A percentile compares a stretch with the other conserved stretches of the same genome.
Evolutionary conservation across 2,797 vertebrate species (phyloP).

Genomic region (Anabas testudineus): DNA sequence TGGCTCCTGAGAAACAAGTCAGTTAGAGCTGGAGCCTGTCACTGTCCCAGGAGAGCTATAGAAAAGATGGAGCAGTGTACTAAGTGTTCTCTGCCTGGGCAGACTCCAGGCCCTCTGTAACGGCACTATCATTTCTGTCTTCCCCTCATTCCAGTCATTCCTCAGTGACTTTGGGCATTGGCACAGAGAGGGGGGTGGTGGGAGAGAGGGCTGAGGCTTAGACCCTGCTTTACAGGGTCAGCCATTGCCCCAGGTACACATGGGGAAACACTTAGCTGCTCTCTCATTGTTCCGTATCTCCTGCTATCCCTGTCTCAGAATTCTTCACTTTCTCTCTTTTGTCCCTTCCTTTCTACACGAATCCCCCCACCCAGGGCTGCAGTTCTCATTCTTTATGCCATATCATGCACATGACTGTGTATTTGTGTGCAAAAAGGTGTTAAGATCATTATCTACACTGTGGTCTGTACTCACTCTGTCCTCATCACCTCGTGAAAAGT

Average conservation of each 20-base stretch:
- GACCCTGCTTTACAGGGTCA: conserved; percentile 56
- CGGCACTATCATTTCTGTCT: conserved; percentile 36
- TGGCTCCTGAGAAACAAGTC: not conserved
- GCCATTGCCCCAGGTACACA: conserved; percentile 65
- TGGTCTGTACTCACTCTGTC: conserved; percentile 31
- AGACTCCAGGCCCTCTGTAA: conserved; percentile 27
- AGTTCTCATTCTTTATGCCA: conserved; percentile 42
- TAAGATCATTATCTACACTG: conserved; percentile 58
- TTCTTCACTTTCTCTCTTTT: conserved; percentile 38
- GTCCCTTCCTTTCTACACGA: conserved; percentile 3
- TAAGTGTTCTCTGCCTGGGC: conserved; percentile 13
- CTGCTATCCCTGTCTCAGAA: conserved; percentile 31
- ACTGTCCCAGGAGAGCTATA: conserved; percentile 16
- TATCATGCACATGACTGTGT: not conserved
- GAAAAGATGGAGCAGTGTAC: conserved; percentile 8
- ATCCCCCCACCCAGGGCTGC: conserved; percentile 15
- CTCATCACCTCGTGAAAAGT: conserved; percentile 28
- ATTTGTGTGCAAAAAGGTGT: conserved; percentile 36
- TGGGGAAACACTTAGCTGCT: conserved; percentile 71
- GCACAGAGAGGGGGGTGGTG: conserved; percentile 29
- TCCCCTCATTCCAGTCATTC: conserved; percentile 61
- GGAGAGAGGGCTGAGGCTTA: conserved; percentile 37
- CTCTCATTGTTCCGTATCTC: conserved; percentile 47
- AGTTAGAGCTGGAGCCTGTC: not conserved
- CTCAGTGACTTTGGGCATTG: conserved; percentile 64